A percentile compares a stretch with the other conserved stretches of the same genome.
These are phyloP conservation scores for Apis cerana DNA, from an alignment of 1,140 invertebrate species.

Conservation along the genomic window DNA sequence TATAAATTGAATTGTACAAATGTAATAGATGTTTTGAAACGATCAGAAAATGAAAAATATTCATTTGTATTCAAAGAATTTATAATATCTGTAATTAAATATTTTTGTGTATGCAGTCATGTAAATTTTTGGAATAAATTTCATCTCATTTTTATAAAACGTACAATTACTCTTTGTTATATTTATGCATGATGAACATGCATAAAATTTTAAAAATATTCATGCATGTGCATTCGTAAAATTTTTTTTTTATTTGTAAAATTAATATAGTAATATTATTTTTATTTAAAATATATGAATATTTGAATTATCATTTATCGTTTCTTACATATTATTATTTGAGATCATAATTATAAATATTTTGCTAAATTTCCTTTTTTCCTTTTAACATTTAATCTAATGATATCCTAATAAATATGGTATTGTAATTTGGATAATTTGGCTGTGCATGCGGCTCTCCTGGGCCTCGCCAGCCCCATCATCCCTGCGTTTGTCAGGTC, in stretches of 20 bases:
- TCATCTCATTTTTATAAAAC: not conserved
- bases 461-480: conserved; percentile 81
- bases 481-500: conserved; percentile 77
- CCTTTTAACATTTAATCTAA: conserved; percentile 46
- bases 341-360: not conserved
- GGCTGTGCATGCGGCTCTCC: conserved; percentile 84
- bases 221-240: conserved; percentile 20
- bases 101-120: conserved; percentile 8
- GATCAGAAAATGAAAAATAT: not conserved
- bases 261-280: not conserved
- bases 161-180: not conserved
- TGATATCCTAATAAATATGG: conserved; percentile 66
- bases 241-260: conserved; percentile 20
- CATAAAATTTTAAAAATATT: conserved; percentile 1
- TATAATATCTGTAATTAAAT: not conserved
- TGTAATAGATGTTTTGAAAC: conserved; percentile 15
- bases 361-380: not conserved
- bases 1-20: conserved; percentile 18
- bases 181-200: conserved; percentile 27
- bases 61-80: conserved; percentile 22
- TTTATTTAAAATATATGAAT: not conserved
- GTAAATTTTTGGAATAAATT: not conserved
- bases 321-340: not conserved
- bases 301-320: not conserved
- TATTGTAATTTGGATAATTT: conserved; percentile 72